A percentile compares a stretch with the other conserved stretches of the same genome.
These are phyloP conservation scores for Trissolcus brochymenae DNA, from an alignment of 2,888 invertebrate species.

Conservation along the genomic window DNA sequence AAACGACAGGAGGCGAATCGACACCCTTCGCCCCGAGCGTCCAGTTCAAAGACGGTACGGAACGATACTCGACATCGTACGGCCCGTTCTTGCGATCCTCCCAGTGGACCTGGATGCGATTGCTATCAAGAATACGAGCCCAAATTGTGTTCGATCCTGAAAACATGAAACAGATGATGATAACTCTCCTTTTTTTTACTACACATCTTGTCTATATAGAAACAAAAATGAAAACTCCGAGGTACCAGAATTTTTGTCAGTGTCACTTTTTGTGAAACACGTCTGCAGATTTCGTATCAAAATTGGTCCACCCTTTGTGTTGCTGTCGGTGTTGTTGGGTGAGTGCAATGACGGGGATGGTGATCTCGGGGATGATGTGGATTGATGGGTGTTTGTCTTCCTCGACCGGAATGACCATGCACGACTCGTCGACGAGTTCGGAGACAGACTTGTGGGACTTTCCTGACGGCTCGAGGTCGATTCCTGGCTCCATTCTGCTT, in stretches of 20 bases:
- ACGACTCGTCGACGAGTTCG: conserved; percentile 72
- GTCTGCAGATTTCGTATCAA: no score
- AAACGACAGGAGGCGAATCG: conserved; percentile 65
- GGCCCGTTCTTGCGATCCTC: conserved; percentile 65
- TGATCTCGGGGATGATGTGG: conserved; percentile 17
- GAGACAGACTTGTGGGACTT: conserved; percentile 75
- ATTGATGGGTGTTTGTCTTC: conserved; percentile 56
- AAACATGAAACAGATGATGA: no score
- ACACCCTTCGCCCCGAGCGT: conserved; percentile 65
- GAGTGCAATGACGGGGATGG: conserved; percentile 26
- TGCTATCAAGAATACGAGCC: conserved; percentile 68
- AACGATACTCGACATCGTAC: conserved; percentile 70
- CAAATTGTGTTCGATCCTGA: conserved; percentile 61
- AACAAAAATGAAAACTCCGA: no score
- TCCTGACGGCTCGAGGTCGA: conserved; percentile 71
- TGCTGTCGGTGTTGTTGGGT: not conserved
- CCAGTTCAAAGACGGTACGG: conserved; percentile 69
- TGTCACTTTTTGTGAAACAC: not conserved
- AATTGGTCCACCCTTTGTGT: no score
- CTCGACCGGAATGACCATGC: conserved; percentile 74
- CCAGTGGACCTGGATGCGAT: conserved; percentile 72
- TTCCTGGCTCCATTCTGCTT: conserved; percentile 73
- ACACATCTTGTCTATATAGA: no score
- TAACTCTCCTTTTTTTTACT: no score
- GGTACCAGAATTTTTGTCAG: not conserved